Evolutionary conservation across 2,113 vertebrate species (phyloP), one percentile per base, ranked within the genome.

Genomic region (Larimichthys polyactis): DNA sequence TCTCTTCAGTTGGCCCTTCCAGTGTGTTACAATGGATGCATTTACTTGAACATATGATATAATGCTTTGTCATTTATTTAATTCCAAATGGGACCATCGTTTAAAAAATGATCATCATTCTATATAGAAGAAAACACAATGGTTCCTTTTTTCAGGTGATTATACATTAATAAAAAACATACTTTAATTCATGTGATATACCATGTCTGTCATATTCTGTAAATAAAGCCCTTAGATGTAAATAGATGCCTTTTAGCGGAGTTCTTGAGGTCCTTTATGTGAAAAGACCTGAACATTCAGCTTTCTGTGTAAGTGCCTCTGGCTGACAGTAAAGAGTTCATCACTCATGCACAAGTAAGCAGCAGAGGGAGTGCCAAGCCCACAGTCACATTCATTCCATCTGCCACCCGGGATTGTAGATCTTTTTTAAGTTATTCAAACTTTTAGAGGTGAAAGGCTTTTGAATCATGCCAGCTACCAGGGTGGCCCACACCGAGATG

Each of bases 181-280:
- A 36, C 1, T 36, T 36, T 0, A 36, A 36, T 36, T 36, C 7
- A 36, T 36, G 32, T 36, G 32, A 36, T 36, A 36, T 7, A 36
- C 32, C 36, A 36, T 36, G 36, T 36, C 36, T 36, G 36, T 36
- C 36, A 8, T 36, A 36, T 36, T 36, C 36, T 36, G 36, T 36
- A 40, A 40, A 40, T 40, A 40, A 7, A 40, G 36, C 36, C 36
- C 32, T 36, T 1, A 8, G 32, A 36, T 36, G 32, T 1, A 36
- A 46, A 73, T 60, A 3, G 49, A 60, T 55, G 36, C 16, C 51
- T 44, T 71, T 73, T n/a, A 63, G 24, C 29, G 24, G 32, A 54
- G 44, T 36, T 59, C 4, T 20, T 46, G 10, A 19, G 16, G 54
- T 12, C 5, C 16, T 48, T 48, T 14, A 44, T 27, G 36, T 54